Percentiles rank a stretch among this genome's conserved stretches.
phyloP scores from a whole-genome alignment of 2,888 invertebrate species.

The Thecophora atra region DNA sequence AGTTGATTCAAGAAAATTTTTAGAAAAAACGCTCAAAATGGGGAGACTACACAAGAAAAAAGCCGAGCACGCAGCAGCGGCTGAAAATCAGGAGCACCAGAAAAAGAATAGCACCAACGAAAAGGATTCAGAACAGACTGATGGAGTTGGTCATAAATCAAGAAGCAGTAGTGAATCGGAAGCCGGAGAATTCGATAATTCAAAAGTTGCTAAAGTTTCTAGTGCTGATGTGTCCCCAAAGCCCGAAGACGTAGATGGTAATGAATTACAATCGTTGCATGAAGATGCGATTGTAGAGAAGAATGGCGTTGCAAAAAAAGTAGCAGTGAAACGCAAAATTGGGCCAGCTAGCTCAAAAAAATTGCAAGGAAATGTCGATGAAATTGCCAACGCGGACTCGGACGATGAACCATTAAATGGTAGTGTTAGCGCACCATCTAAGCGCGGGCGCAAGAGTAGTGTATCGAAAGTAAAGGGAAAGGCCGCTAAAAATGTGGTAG shows the following conservation, averaged over 20 bases:
- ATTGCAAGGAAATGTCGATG: conserved; percentile 44
- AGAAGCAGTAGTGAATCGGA: conserved; percentile 26
- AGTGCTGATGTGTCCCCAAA: conserved; percentile 49
- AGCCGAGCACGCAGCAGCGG: conserved; percentile 51
- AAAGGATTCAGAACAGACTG: conserved; percentile 41
- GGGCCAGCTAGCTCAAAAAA: conserved; percentile 41
- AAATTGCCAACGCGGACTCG: conserved; percentile 40
- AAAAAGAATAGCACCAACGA: conserved; percentile 40
- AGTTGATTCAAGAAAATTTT: not conserved
- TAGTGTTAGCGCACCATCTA: conserved; percentile 35
- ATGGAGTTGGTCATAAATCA: conserved; percentile 24
- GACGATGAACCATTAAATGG: conserved; percentile 47
- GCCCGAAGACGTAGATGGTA: conserved; percentile 42
- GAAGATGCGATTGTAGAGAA: conserved; percentile 38
- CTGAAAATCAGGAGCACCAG: conserved; percentile 53
- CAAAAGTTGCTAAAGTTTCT: conserved; percentile 49
- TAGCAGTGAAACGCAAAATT: conserved; percentile 49
- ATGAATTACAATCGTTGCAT: conserved; percentile 25
- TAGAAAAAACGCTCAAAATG: conserved; percentile 47
- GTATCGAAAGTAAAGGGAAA: conserved; percentile 46
- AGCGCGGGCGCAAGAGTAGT: conserved; percentile 41
- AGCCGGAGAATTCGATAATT: conserved; percentile 40
- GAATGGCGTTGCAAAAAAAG: conserved; percentile 44
- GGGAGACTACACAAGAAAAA: conserved; percentile 61
- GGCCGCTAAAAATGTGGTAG: conserved; percentile 44